These are phyloP conservation scores for Aleiodes sp. DNA, from an alignment of 1,140 invertebrate genomes.

Conservation along the genomic window DNA sequence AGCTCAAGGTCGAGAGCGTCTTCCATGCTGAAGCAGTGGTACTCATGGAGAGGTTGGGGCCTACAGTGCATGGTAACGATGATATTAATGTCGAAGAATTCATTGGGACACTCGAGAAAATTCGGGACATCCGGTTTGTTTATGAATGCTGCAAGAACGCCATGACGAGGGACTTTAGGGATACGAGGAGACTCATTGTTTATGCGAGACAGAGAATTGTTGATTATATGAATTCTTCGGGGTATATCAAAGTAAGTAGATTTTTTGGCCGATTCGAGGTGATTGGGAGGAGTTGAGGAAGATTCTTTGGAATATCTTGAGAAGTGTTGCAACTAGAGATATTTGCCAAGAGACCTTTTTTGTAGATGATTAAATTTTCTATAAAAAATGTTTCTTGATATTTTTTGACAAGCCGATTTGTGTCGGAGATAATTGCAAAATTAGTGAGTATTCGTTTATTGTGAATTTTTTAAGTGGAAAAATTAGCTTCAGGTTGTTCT, in stretches of 20 bases:
- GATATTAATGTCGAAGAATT: slow-evolving; percentile 40
- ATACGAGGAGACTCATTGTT: slow-evolving; percentile 48
- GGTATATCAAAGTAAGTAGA: slow-evolving; percentile 18
- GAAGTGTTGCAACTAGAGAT: too few relatives aligned
- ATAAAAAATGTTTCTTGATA: too few relatives aligned
- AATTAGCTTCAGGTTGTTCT: too few relatives aligned
- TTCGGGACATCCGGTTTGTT: slow-evolving; percentile 53
- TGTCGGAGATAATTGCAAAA: too few relatives aligned
- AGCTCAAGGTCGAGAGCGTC: slow-evolving; percentile 53
- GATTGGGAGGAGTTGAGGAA: too few relatives aligned
- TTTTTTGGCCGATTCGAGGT: too few relatives aligned
- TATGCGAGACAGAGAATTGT: slow-evolving; percentile 52
- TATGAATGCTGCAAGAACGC: slow-evolving; percentile 58
- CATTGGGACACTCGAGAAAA: slow-evolving; percentile 47
- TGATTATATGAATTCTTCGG: slow-evolving; percentile 40
- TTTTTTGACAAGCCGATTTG: too few relatives aligned
- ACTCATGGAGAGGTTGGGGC: slow-evolving; percentile 50
- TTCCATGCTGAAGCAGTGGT: slow-evolving; percentile 53
- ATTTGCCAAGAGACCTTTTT: too few relatives aligned
- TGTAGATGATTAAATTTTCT: too few relatives aligned
- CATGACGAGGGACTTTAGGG: slow-evolving; percentile 45
- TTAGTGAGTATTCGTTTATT: too few relatives aligned
- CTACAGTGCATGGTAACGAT: slow-evolving; percentile 42
- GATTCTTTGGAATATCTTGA: too few relatives aligned
- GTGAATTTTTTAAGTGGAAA: too few relatives aligned